Evolutionary conservation across 2,113 vertebrate species (phyloP).

Genomic region (Gallinago paraguaiae): DNA sequence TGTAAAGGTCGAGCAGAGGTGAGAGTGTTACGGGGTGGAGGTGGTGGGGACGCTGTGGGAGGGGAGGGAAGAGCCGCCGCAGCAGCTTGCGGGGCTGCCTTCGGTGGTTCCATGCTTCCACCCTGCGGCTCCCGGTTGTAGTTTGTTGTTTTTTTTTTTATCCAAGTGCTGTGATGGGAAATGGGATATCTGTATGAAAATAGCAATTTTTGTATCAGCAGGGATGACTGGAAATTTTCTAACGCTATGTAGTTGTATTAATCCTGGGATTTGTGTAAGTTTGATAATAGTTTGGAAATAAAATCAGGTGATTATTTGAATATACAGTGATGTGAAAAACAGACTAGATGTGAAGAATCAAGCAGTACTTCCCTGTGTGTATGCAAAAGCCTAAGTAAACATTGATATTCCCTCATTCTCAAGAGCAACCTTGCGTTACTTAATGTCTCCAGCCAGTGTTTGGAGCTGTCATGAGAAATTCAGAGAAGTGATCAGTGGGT

Average conservation of each 20-base stretch:
- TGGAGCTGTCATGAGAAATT: not conserved
- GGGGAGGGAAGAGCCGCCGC: too few relatives aligned
- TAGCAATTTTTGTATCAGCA: too few relatives aligned
- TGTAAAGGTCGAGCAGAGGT: fast-evolving
- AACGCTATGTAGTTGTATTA: not conserved
- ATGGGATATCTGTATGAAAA: not conserved
- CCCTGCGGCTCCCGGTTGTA: not conserved
- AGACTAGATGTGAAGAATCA: not conserved
- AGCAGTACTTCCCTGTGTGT: not conserved
- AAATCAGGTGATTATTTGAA: not conserved
- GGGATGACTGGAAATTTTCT: not conserved
- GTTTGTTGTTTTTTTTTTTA: not conserved
- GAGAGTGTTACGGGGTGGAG: fast-evolving
- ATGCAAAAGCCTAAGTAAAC: not conserved
- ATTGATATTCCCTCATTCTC: not conserved
- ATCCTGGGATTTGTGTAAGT: not conserved
- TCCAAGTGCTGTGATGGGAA: not conserved
- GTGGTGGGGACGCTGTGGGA: too few relatives aligned
- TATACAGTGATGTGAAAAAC: not conserved
- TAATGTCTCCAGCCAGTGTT: not conserved
- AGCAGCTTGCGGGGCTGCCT: not conserved
- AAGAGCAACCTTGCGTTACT: not conserved
- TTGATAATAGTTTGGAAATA: not conserved
- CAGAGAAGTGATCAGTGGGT: not conserved
- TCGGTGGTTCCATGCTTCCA: not conserved